A percentile compares a stretch with the other conserved stretches of the same genome.
Conservation (phyloP, 2,113 vertebrate species). For the Tylochromis polylepis region DNA sequence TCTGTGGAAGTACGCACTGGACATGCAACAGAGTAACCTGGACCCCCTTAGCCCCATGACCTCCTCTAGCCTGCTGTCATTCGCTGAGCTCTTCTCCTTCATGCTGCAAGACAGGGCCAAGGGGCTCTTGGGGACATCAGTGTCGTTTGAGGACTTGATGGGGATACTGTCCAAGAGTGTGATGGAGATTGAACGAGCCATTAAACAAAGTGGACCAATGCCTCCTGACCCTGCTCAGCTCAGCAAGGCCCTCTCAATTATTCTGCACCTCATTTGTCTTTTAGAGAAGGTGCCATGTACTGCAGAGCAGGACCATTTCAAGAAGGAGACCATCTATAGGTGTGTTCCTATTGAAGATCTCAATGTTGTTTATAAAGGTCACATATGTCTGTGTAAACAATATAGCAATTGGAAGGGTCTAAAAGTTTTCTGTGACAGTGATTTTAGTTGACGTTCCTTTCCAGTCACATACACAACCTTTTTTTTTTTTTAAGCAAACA, state of each 20-base stretch:
- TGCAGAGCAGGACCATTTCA: conserved; percentile 91
- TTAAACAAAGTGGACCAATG: conserved; percentile 79
- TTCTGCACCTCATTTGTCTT: conserved; percentile 96
- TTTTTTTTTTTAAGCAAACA: neutral
- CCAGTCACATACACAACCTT: neutral
- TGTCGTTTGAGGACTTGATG: conserved; percentile 97
- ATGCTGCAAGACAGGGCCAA: conserved; percentile 99
- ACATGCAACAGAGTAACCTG: conserved; percentile 97
- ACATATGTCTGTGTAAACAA: neutral
- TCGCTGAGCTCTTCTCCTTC: conserved; percentile 98
- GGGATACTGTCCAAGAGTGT: conserved; percentile 95
- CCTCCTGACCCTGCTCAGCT: conserved; percentile 89
- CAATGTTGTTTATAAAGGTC: neutral
- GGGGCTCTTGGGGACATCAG: conserved; percentile 89
- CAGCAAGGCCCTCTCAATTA: conserved; percentile 96
- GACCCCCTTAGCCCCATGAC: conserved; percentile 98
- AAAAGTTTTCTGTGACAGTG: neutral
- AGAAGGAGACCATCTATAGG: conserved; percentile 96
- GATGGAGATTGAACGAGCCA: conserved; percentile 91
- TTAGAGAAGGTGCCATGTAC: conserved; percentile 95
- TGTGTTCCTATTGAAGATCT: neutral
- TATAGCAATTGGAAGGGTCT: neutral
- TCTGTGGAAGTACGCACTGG: conserved; percentile 96
- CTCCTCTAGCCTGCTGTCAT: conserved; percentile 93
- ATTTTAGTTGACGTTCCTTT: neutral